Conservation (phyloP, 2,113 vertebrate species). For the Noctilio leporinus region DNA sequence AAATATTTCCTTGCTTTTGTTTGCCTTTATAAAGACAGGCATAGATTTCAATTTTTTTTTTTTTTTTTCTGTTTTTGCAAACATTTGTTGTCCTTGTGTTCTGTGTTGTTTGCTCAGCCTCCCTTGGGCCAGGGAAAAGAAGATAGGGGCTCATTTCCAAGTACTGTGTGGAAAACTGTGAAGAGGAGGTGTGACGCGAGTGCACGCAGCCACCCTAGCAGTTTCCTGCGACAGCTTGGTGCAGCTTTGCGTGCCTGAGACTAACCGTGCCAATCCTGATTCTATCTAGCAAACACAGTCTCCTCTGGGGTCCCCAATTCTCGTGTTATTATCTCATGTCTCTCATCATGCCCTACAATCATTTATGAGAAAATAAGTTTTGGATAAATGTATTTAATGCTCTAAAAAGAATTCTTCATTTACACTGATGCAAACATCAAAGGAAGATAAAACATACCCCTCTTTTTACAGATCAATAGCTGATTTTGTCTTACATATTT, state of each 20-base stretch:
- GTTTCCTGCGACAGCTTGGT: background rate
- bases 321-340: background rate
- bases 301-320: background rate
- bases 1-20: background rate
- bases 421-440: conserved; percentile 3
- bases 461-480: background rate
- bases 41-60: background rate
- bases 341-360: background rate
- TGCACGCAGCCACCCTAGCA: background rate
- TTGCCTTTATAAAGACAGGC: background rate
- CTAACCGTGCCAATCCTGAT: background rate
- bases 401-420: conserved; percentile 22
- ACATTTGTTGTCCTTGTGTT: background rate
- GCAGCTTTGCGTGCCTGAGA: background rate
- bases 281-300: background rate
- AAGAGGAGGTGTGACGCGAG: background rate
- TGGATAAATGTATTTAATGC: background rate
- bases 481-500: background rate
- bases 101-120: background rate
- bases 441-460: conserved; percentile 14
- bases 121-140: background rate
- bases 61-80: background rate
- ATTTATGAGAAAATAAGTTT: background rate
- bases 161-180: background rate
- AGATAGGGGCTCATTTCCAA: background rate